Evolutionary conservation across 2,113 vertebrate genomes (phyloP).

Genomic region (Nematolebias whitei): DNA sequence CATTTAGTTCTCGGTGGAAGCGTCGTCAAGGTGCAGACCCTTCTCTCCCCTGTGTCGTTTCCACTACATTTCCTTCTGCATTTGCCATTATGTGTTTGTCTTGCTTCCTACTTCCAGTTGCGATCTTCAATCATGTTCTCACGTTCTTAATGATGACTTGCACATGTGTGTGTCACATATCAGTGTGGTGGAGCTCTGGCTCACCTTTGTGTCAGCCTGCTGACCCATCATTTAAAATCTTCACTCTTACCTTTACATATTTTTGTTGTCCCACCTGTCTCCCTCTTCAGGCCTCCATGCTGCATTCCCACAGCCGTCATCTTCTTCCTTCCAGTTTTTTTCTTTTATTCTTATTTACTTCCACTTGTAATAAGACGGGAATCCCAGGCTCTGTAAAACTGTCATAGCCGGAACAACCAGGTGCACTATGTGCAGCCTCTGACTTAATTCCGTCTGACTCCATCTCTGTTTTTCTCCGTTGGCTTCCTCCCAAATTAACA

Average conservation of each 20-base stretch:
- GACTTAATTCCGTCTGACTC: slow-evolving; percentile 40
- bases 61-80: slow-evolving; percentile 34
- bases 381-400: slow-evolving; percentile 72
- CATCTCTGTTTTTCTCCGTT: slow-evolving; percentile 10
- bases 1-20: slow-evolving; percentile 29
- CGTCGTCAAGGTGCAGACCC: slow-evolving; percentile 26
- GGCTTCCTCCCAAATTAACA: not conserved
- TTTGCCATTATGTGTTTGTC: slow-evolving; percentile 36
- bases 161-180: slow-evolving; percentile 28
- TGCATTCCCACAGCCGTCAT: slow-evolving; percentile 59
- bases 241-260: slow-evolving; percentile 18
- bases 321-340: slow-evolving; percentile 44
- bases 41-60: slow-evolving; percentile 20
- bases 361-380: slow-evolving; percentile 80
- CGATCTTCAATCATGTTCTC: slow-evolving; percentile 33
- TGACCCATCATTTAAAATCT: not conserved
- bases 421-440: slow-evolving; percentile 52
- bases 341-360: slow-evolving; percentile 35
- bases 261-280: not conserved
- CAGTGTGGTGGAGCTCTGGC: not conserved
- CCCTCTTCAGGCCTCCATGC: not conserved
- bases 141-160: slow-evolving; percentile 11
- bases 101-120: slow-evolving; percentile 15
- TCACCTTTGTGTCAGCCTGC: slow-evolving; percentile 4
- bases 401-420: slow-evolving; percentile 73